Base-by-base conservation (phyloP, 2,888 invertebrate genomes). In the Eupithecia subumbrata region DNA sequence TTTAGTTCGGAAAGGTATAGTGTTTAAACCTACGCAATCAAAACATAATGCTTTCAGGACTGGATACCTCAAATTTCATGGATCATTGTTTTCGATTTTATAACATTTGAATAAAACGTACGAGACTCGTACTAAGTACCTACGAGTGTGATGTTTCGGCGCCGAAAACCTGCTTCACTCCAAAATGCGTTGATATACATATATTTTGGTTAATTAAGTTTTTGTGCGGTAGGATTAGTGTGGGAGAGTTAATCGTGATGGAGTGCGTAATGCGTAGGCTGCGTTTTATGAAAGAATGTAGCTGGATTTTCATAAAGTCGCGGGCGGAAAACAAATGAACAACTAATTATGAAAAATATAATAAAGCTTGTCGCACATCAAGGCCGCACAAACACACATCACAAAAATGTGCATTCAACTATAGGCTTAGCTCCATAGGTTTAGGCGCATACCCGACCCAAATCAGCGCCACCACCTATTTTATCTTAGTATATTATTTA, bases 141-240 rank as follows among this genome's bases (percentile, higher is more conserved):
- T n/a, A 9, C 52, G n/a, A n/a, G 52, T 52, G 2, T 8, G 52
- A 52, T 52, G 22, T 22, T 67, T 43, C 43, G 43, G 68, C 12
- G 34, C 48, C 34, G 52, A 56, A 83, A 84, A 52, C 48, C 60
- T 43, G 71, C 14, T 68, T 43, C 25, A 16, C 14, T n/a, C 43
- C n/a, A 7, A 66, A 76, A 76, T 72, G 66, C 34, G 22, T 52
- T 43, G 75, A 90, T 86, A 86, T 93, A 90, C 86, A 86, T 93
- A 92, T 92, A 92, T 94, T 93, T 91, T 89, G 90, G 92, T 94
- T 94, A 94, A 94, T 95, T 94, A 92, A 92, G 93, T 94, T 94
- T 94, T 94, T 94, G 91, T 91, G 89, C 84, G 90, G 90, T 88
- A 85, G 89, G 90, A 91, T 93, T 91, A 92, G 86, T 88, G 79